Evolutionary conservation across 2,113 vertebrate species (phyloP).

Genomic region (Microcebus tavaratra): DNA sequence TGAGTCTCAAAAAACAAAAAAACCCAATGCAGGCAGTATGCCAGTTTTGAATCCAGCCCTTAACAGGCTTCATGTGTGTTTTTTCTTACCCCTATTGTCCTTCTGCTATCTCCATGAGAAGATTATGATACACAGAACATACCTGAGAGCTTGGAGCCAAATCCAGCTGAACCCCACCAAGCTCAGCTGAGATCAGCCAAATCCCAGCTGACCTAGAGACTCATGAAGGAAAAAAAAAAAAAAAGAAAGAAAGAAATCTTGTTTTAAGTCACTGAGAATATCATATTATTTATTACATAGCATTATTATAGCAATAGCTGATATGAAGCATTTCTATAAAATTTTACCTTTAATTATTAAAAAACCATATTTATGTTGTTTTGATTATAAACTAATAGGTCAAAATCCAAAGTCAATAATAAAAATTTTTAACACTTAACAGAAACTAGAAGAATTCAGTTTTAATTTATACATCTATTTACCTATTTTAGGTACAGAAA

Average conservation of each 20-base stretch:
- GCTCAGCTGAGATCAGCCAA: neutral
- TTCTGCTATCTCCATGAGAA: neutral
- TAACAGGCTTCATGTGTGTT: neutral
- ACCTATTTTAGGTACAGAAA: neutral
- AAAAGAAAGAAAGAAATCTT: neutral
- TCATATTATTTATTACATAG: neutral
- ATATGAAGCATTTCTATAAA: neutral
- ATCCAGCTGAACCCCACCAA: neutral
- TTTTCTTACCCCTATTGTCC: neutral
- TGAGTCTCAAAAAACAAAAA: too few species aligned
- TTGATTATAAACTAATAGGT: neutral
- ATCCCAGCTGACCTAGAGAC: neutral
- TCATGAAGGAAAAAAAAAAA: neutral
- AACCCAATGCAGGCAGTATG: neutral
- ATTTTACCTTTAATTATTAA: conserved; percentile 36
- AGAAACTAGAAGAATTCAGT: neutral
- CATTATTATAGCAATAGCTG: neutral
- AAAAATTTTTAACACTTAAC: neutral
- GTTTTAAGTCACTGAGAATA: neutral
- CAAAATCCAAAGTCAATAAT: conserved; percentile 16
- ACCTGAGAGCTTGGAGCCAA: neutral
- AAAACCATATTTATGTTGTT: neutral
- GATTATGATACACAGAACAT: neutral
- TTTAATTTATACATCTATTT: neutral
- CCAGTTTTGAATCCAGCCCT: neutral